Evolutionary conservation across 2,888 invertebrate genomes (phyloP).

Genomic region (Epinotia bilunana): DNA sequence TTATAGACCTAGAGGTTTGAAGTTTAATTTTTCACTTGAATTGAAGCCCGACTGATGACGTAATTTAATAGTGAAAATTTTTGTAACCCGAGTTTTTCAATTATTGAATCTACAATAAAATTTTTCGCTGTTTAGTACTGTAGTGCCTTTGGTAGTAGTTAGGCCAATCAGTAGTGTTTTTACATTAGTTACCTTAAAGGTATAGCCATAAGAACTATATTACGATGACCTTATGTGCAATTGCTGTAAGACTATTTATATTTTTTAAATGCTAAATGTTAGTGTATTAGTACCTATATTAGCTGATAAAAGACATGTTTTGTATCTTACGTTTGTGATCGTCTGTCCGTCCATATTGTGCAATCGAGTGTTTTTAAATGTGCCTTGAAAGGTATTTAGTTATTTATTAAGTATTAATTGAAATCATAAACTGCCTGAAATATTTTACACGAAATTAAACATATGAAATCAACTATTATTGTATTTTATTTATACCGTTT

Average conservation of each 20-base stretch:
- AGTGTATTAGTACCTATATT: background rate
- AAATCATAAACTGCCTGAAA: conserved; percentile 29
- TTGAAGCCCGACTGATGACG: too few relatives aligned
- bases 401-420: conserved; percentile 59
- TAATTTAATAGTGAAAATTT: too few relatives aligned
- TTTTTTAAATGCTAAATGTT: conserved; percentile 3
- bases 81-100: background rate
- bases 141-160: background rate
- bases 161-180: conserved; percentile 33
- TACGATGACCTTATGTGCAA: conserved; percentile 16
- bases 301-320: conserved; percentile 18
- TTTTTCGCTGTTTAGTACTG: background rate
- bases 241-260: conserved; percentile 13
- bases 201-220: conserved; percentile 46
- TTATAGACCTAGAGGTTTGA: too few relatives aligned
- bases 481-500: background rate
- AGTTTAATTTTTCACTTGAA: too few relatives aligned
- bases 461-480: background rate
- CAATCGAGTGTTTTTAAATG: conserved; percentile 60
- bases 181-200: conserved; percentile 56
- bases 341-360: conserved; percentile 75
- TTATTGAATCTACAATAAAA: background rate
- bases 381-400: conserved; percentile 59
- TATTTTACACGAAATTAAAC: conserved; percentile 38
- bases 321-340: conserved; percentile 69